Evolutionary conservation across 1,140 invertebrate genomes (phyloP).

Genomic region (Zaprionus vittiger): DNA sequence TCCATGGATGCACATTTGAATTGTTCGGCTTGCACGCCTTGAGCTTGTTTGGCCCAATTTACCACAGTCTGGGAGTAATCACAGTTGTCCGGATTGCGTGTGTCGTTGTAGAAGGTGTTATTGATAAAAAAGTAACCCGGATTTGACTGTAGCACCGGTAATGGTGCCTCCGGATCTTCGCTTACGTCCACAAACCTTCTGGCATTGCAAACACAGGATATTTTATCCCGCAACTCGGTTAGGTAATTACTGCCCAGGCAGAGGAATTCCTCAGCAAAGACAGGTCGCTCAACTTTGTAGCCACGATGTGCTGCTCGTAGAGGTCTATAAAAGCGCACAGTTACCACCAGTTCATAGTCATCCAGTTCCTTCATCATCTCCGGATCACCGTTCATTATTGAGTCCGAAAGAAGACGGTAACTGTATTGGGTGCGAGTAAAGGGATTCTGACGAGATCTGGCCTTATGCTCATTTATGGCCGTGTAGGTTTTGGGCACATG

Average conservation of each 20-base stretch:
- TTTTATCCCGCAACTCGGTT: conserved; percentile 88
- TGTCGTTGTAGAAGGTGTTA: conserved; percentile 92
- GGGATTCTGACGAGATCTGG: conserved; percentile 29
- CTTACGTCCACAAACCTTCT: conserved; percentile 87
- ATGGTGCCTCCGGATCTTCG: conserved; percentile 85
- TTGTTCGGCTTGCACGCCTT: conserved; percentile 84
- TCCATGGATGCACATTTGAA: conserved; percentile 88
- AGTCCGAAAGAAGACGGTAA: conserved; percentile 34
- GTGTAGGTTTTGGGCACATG: conserved; percentile 47
- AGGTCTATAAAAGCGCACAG: conserved; percentile 84
- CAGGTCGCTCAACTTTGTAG: conserved; percentile 77
- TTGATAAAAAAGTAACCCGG: conserved; percentile 92
- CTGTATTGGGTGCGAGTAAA: conserved; percentile 56
- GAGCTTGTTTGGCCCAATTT: conserved; percentile 87
- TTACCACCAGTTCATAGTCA: conserved; percentile 77
- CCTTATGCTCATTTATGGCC: conserved; percentile 45
- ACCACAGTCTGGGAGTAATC: conserved; percentile 89
- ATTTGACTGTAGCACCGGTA: conserved; percentile 84
- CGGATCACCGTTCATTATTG: not conserved
- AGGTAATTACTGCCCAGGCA: conserved; percentile 88
- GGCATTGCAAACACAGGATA: conserved; percentile 89
- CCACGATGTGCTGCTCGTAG: conserved; percentile 64
- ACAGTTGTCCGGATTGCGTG: conserved; percentile 85
- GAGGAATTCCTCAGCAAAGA: conserved; percentile 86
- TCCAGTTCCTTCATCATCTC: conserved; percentile 26